phyloP scores from a whole-genome alignment of 2,888 invertebrate species.

The Xylocampa areola region DNA sequence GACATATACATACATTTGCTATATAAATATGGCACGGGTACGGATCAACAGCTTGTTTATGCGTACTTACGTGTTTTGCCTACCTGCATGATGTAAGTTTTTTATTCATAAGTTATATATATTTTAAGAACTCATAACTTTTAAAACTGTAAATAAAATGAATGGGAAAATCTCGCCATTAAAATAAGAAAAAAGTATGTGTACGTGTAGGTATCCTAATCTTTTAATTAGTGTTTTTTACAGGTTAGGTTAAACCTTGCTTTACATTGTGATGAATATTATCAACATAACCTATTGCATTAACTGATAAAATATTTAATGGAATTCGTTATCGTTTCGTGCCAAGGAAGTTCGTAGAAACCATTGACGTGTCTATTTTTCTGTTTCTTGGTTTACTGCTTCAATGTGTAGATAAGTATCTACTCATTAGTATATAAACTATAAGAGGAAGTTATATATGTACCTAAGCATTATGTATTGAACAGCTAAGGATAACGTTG shows the following conservation, averaged over 20 bases:
- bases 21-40: too few species aligned
- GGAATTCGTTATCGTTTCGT: constrained; percentile 26
- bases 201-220: background rate
- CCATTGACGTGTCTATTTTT: constrained; percentile 19
- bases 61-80: too few species aligned
- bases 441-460: background rate
- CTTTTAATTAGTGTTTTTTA: constrained; percentile 7
- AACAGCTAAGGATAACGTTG: background rate
- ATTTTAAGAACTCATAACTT: background rate
- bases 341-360: constrained; percentile 26
- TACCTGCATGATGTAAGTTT: too few species aligned
- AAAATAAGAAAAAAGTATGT: background rate
- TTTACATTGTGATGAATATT: constrained; percentile 4
- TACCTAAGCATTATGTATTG: constrained; percentile 22
- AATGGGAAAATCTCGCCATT: background rate
- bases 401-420: constrained; percentile 1
- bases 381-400: constrained; percentile 10
- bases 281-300: constrained; percentile 4
- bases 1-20: too few species aligned
- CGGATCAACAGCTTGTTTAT: too few species aligned
- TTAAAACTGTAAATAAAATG: background rate
- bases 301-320: constrained; percentile 24
- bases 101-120: background rate
- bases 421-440: constrained; percentile 1
- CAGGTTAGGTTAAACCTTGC: constrained; percentile 9